These are phyloP conservation scores for Alauda arvensis DNA, from an alignment of 2,797 vertebrate genomes.

Conservation along the genomic window DNA sequence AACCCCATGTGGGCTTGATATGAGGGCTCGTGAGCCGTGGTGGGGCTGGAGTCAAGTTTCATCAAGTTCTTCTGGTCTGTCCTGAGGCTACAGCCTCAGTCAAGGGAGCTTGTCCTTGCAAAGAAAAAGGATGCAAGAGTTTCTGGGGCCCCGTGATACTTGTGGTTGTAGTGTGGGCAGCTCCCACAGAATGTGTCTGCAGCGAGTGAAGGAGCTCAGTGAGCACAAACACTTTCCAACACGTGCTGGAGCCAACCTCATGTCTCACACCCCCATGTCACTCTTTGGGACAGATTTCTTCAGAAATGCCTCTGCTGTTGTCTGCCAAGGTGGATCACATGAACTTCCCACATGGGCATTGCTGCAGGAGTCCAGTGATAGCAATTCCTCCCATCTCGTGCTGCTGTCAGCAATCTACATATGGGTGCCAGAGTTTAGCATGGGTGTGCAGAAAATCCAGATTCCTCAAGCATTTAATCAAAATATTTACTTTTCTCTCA, in stretches of 20 bases:
- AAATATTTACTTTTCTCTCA: background rate
- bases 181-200: background rate
- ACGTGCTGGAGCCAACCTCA: background rate
- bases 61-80: background rate
- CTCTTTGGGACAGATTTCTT: background rate
- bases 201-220: accelerated
- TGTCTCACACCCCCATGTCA: background rate
- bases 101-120: background rate
- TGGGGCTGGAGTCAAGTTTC: background rate
- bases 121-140: background rate
- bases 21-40: accelerated
- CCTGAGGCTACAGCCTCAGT: background rate
- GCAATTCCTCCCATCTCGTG: background rate
- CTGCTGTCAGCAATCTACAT: background rate
- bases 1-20: background rate
- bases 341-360: accelerated
- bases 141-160: background rate
- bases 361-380: background rate
- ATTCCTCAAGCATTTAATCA: background rate
- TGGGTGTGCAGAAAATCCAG: background rate
- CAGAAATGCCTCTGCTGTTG: background rate
- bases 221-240: background rate
- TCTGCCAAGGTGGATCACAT: background rate
- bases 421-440: background rate
- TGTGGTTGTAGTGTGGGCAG: background rate